Percentiles rank a stretch among this genome's conserved stretches.
Evolutionary conservation across 2,888 invertebrate species (phyloP).

Genomic region (Sesia apiformis): DNA sequence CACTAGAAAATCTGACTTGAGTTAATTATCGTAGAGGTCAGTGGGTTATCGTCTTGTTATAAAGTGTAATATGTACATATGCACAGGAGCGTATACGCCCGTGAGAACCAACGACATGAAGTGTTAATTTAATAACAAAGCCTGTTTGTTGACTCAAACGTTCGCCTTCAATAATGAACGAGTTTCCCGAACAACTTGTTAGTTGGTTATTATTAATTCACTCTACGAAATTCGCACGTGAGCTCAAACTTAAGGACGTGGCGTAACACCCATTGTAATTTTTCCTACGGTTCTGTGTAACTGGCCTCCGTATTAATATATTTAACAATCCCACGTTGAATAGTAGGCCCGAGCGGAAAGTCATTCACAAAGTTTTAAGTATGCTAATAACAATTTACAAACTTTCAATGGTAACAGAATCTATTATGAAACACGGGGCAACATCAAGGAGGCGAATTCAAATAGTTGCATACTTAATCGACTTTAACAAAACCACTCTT

Average conservation of each 20-base stretch:
- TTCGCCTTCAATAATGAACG: slow-evolving; percentile 36
- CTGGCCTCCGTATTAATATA: too few species aligned
- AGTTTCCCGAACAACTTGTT: slow-evolving; percentile 48
- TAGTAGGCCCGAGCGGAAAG: too few species aligned
- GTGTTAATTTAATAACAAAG: slow-evolving; percentile 58
- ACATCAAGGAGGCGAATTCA: neutral
- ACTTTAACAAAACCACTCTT: neutral
- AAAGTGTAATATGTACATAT: neutral
- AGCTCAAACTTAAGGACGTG: slow-evolving; percentile 3
- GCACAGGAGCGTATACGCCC: slow-evolving; percentile 6
- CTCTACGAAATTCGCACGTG: slow-evolving; percentile 20
- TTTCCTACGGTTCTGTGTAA: neutral
- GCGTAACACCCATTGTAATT: neutral
- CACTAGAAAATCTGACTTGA: too few species aligned
- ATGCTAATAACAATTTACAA: neutral
- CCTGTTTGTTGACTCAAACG: slow-evolving; percentile 24
- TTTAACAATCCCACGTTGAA: too few species aligned
- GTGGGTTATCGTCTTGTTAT: too few species aligned
- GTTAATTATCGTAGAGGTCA: too few species aligned
- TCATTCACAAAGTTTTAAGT: neutral
- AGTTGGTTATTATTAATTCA: slow-evolving; percentile 46
- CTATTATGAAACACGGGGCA: neutral
- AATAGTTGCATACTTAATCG: neutral
- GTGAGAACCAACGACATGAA: slow-evolving; percentile 28
- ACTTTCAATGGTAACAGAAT: neutral